Percentiles rank a stretch among this genome's conserved stretches.
Evolutionary conservation across 2,113 vertebrate species (phyloP).

Genomic region (Narcine bancroftii): DNA sequence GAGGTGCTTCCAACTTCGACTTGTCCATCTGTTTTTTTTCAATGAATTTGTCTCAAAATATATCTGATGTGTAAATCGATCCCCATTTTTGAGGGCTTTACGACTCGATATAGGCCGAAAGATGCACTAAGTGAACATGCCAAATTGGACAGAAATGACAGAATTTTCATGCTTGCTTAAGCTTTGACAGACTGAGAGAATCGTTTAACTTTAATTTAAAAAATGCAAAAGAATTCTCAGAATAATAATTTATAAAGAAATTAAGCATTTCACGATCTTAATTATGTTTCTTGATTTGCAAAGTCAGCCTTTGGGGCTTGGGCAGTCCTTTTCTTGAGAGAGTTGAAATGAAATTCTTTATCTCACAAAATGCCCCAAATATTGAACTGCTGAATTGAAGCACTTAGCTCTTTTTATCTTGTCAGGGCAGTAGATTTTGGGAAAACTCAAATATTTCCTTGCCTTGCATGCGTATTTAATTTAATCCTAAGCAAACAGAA

Average conservation of each 20-base stretch:
- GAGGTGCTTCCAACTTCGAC: no score
- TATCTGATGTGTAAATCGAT: no score
- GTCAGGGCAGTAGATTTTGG: neutral
- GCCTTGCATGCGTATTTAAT: neutral
- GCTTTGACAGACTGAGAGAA: neutral
- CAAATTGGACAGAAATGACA: no score
- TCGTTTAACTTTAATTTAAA: neutral
- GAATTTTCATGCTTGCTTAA: neutral
- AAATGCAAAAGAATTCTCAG: neutral
- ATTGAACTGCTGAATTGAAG: neutral
- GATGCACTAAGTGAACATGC: no score
- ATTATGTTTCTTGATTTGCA: neutral
- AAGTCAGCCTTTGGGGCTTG: neutral
- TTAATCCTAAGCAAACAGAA: conserved; percentile 14
- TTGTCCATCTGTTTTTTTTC: no score
- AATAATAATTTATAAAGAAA: neutral
- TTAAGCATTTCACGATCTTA: neutral
- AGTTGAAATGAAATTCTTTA: neutral
- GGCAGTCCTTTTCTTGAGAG: neutral
- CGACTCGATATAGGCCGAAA: no score
- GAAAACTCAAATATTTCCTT: conserved; percentile 13
- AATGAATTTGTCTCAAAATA: no score
- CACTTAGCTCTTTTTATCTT: neutral
- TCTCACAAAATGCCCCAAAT: neutral
- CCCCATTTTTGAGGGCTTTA: no score